These are phyloP conservation scores for Dastarcus helophoroides DNA, from an alignment of 2,888 invertebrate species.

Conservation along the genomic window DNA sequence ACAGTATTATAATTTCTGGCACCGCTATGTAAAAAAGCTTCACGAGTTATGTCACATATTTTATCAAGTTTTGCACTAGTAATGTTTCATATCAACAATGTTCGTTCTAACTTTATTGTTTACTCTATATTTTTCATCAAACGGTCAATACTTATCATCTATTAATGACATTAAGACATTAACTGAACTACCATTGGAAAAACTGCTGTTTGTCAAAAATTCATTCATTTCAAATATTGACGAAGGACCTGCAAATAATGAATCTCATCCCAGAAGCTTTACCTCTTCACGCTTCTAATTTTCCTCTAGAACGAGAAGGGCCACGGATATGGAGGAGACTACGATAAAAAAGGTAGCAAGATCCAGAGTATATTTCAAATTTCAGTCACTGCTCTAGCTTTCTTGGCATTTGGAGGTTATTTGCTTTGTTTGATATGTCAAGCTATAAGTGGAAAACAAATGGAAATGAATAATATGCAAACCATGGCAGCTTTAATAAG, in stretches of 20 bases:
- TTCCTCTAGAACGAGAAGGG: slow-evolving; percentile 21
- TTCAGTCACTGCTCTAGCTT: slow-evolving; percentile 66
- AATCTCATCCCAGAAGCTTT: slow-evolving; percentile 23
- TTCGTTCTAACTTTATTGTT: no score
- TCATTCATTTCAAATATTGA: slow-evolving; percentile 25
- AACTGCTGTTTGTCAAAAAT: slow-evolving; percentile 50
- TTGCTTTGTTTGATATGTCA: slow-evolving; percentile 65
- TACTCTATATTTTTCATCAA: no score
- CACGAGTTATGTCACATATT: no score
- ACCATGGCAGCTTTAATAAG: slow-evolving; percentile 22
- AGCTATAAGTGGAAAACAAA: slow-evolving; percentile 55
- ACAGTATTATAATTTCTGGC: no score
- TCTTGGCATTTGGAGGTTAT: slow-evolving; percentile 76
- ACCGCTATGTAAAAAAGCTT: no score
- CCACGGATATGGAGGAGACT: slow-evolving; percentile 19
- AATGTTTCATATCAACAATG: no score
- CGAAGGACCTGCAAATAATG: slow-evolving; percentile 5
- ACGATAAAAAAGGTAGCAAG: slow-evolving; percentile 35
- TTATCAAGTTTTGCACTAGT: no score
- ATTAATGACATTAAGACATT: slow-evolving; percentile 40
- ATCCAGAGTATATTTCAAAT: slow-evolving; percentile 64
- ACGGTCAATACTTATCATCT: neutral
- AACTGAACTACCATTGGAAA: slow-evolving; percentile 57
- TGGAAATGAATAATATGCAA: slow-evolving; percentile 20
- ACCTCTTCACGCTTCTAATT: no score